Conservation (phyloP, 2,888 invertebrate genomes). For the Drosophila emarginata region DNA sequence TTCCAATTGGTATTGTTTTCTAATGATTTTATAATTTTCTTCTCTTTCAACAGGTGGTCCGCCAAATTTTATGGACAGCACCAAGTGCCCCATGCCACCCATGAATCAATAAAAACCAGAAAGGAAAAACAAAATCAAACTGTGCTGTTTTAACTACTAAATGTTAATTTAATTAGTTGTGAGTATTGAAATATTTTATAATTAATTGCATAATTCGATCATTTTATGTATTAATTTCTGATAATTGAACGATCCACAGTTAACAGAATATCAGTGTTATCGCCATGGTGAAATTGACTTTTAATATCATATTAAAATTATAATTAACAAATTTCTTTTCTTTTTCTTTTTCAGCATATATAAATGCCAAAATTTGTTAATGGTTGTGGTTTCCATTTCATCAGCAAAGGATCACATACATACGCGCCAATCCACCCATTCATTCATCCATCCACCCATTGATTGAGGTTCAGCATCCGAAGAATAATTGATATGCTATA, state of each 20-base stretch:
- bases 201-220: too few relatives aligned
- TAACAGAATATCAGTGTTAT: too few relatives aligned
- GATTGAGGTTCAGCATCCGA: slow-evolving; percentile 11
- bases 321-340: neutral
- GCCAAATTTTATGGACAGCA: slow-evolving; percentile 76
- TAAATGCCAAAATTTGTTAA: slow-evolving; percentile 78
- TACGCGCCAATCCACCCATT: slow-evolving; percentile 5
- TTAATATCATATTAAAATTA: too few relatives aligned
- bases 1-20: neutral
- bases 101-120: slow-evolving; percentile 72
- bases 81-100: slow-evolving; percentile 80
- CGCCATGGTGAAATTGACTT: too few relatives aligned
- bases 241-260: too few relatives aligned
- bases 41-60: slow-evolving; percentile 61
- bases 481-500: slow-evolving; percentile 1
- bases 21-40: slow-evolving; percentile 21
- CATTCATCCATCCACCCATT: slow-evolving; percentile 20
- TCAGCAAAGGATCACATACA: slow-evolving; percentile 35
- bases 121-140: slow-evolving; percentile 53
- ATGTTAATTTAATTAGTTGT: slow-evolving; percentile 69
- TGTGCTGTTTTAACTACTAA: slow-evolving; percentile 67
- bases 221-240: too few relatives aligned
- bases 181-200: slow-evolving; percentile 35
- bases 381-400: slow-evolving; percentile 68
- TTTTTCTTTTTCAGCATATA: slow-evolving; percentile 61